Evolutionary conservation across 1,140 invertebrate genomes (phyloP), one percentile per base, ranked within the genome.

Genomic region (Adelges cooleyi): DNA sequence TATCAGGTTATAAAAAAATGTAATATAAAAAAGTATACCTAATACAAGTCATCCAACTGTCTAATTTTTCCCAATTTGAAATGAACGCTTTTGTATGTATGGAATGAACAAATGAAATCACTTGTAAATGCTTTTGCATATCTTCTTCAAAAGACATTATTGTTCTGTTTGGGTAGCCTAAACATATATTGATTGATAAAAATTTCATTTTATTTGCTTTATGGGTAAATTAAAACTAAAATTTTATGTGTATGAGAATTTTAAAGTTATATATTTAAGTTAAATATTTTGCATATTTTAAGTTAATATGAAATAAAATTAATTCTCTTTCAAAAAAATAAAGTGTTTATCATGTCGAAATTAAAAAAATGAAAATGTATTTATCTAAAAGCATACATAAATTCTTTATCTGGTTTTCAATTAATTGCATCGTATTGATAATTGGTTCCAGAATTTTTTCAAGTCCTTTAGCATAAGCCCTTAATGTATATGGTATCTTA

Each of bases 81-180:
- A 18, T 29, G 44, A 62, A 33, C 11, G 42, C 56, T 48, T 62
- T 46, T 29, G 25, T 33, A 29, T 62, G 56, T 11, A 62, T 13
- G n/a, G 40, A 29, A 20, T 48, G 33, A 46, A 48, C 42, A 48
- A 9, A 62, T n/a, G 40, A 62, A 62, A 62, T 17, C 27, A 62
- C 29, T 22, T 62, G 42, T 29, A 48, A 48, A 48, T 62, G 13
- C 56, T 46, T 23, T 15, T 46, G 20, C 42, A 62, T 62, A 46
- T 62, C 56, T 62, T 62, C 11, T 62, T 62, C 56, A 48, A 62
- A 62, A 22, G 56, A 62, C 46, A 62, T 46, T 46, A 62, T 13
- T 18, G 56, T 33, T 6, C 11, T 6, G 11, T 33, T 33, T 6
- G 11, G 5, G 11, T 33, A 33, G 29, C 5, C 29, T 33, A 33